Evolutionary conservation across 2,797 vertebrate species (phyloP).

Genomic region (Phrynocephalus forsythii): DNA sequence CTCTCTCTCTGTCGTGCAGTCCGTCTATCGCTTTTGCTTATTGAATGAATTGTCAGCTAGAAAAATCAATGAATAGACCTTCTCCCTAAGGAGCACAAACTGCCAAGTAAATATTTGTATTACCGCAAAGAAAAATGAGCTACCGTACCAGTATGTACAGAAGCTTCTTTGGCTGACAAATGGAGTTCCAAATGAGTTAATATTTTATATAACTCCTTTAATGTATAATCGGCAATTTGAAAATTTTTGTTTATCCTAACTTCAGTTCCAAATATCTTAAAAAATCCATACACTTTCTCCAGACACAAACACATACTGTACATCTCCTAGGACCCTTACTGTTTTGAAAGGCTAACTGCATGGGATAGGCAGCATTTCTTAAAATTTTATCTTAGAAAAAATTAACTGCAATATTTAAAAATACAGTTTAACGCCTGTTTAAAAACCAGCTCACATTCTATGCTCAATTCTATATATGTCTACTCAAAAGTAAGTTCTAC

Average conservation of each 20-base stretch:
- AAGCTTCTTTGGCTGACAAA: conserved; percentile 8
- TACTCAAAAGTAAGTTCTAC: not conserved
- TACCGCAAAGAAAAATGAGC: conserved; percentile 37
- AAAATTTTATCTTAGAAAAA: not conserved
- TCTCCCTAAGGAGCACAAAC: conserved; percentile 56
- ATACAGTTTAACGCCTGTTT: not conserved
- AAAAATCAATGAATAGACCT: conserved; percentile 65
- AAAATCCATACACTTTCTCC: not conserved
- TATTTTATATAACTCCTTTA: not conserved
- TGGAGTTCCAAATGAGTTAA: conserved; percentile 11
- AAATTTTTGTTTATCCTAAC: not conserved
- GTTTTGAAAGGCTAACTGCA: not conserved
- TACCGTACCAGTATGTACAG: not conserved
- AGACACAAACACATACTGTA: not conserved
- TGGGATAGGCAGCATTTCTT: not conserved
- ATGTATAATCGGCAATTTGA: not conserved
- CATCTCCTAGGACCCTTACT: not conserved
- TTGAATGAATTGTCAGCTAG: conserved; percentile 59
- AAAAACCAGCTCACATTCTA: not conserved
- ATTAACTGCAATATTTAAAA: not conserved
- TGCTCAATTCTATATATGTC: not conserved
- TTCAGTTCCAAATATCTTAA: not conserved
- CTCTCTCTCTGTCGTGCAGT: conserved; percentile 44
- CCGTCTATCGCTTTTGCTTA: conserved; percentile 58
- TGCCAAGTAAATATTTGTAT: conserved; percentile 54